Conservation (phyloP, 2,113 vertebrate species). For the Odocoileus virginianus region DNA sequence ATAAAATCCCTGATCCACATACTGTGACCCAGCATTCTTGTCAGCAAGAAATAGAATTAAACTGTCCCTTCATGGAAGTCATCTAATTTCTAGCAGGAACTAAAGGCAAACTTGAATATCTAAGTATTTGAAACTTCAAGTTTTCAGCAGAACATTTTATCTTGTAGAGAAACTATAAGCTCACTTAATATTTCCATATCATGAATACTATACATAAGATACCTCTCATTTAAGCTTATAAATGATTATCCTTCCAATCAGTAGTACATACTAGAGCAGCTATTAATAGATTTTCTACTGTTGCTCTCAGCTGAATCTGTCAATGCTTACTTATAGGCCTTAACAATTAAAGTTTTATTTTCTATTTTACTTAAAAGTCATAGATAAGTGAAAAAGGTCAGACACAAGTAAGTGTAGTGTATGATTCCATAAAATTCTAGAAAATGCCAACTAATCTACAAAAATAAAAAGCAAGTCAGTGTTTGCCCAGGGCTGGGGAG, state of each 20-base stretch:
- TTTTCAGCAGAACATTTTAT: not conserved
- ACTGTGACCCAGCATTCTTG: not conserved
- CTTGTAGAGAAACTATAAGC: not conserved
- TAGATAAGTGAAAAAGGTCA: not conserved
- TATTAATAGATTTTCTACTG: not conserved
- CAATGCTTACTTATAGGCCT: not conserved
- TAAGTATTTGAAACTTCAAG: not conserved
- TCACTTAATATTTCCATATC: not conserved
- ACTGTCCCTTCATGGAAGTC: not conserved
- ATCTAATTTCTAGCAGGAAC: not conserved
- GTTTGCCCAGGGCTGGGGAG: fast-evolving
- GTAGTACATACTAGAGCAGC: not conserved
- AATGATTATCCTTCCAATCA: not conserved
- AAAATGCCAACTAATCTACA: not conserved
- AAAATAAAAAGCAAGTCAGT: constrained; percentile 17
- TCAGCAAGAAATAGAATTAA: not conserved
- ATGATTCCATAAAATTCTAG: not conserved
- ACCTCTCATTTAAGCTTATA: not conserved
- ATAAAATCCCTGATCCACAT: not conserved
- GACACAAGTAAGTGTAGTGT: not conserved
- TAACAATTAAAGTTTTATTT: not conserved
- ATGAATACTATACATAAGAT: not conserved
- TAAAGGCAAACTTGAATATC: not conserved
- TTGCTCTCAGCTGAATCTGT: not conserved
- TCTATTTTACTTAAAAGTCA: constrained; percentile 3